A percentile compares a stretch with the other conserved stretches of the same genome.
Evolutionary conservation across 64 coral and sea anemone genomes (phyloP).

Genomic region (Pachyseris speciosa): DNA sequence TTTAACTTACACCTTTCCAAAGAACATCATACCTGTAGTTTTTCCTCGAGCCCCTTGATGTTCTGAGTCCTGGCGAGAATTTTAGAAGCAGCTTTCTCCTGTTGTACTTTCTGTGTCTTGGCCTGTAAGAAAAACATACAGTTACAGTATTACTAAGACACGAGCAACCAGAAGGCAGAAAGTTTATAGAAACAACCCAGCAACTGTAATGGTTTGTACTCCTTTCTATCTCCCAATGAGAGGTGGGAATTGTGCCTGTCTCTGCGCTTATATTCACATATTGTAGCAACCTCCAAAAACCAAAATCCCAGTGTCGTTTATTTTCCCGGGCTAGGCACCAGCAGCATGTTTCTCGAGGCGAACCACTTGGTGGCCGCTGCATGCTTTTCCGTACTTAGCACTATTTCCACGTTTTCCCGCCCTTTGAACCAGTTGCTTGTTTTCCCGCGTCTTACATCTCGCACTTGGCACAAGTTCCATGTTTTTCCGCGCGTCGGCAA

Average conservation of each 20-base stretch:
- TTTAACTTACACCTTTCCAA: neutral
- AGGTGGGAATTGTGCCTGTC: too few species aligned
- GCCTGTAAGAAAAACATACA: constrained; percentile 50
- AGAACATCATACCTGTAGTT: constrained; percentile 58
- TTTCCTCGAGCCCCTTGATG: constrained; percentile 84
- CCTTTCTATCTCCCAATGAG: neutral
- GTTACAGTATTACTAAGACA: neutral
- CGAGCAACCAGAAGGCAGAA: too few species aligned
- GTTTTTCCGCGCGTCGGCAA: too few species aligned
- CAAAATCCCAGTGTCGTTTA: neutral
- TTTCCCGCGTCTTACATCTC: neutral
- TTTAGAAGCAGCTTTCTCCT: constrained; percentile 73
- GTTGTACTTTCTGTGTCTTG: constrained; percentile 81
- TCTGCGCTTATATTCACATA: too few species aligned
- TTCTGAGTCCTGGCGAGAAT: constrained; percentile 77
- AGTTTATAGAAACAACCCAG: too few species aligned
- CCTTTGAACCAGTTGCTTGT: neutral
- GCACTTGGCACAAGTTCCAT: too few species aligned
- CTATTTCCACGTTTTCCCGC: neutral
- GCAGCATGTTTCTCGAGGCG: too few species aligned
- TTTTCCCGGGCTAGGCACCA: neutral
- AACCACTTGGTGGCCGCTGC: too few species aligned
- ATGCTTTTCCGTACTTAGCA: too few species aligned
- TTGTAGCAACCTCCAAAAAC: too few species aligned
- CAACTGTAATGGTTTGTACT: too few species aligned